Percentiles rank a stretch among this genome's conserved stretches.
Conservation (phyloP, 2,113 vertebrate genomes). For the Cheilinus undulatus region DNA sequence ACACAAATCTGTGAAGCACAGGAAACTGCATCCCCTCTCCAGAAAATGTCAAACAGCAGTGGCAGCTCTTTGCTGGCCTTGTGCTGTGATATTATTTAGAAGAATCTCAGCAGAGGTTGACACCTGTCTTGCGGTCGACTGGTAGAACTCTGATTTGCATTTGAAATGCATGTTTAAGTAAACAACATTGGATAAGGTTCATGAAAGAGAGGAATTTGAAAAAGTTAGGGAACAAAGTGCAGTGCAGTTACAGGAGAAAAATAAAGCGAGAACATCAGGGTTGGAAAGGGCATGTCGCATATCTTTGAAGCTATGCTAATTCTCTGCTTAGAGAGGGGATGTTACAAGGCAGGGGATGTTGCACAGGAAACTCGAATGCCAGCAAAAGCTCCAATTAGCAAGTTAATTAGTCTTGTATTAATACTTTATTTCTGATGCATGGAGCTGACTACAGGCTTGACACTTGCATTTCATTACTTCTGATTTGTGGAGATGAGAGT, state of each 20-base stretch:
- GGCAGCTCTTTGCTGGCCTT: constrained; percentile 64
- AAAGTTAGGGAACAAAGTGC: constrained; percentile 43
- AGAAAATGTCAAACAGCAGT: constrained; percentile 71
- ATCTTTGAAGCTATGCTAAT: constrained; percentile 12
- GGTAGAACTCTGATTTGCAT: constrained; percentile 67
- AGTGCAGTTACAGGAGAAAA: constrained; percentile 3
- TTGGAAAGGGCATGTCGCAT: neutral
- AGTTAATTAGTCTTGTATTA: constrained; percentile 73
- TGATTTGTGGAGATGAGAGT: constrained; percentile 60
- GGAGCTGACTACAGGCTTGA: constrained; percentile 59
- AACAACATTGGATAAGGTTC: constrained; percentile 61
- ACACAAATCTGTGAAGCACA: constrained; percentile 70
- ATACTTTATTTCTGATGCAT: constrained; percentile 77
- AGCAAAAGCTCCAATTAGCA: constrained; percentile 61
- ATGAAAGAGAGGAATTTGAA: constrained; percentile 28
- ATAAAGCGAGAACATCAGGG: constrained; percentile 13
- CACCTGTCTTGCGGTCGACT: constrained; percentile 65
- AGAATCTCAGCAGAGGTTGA: constrained; percentile 67
- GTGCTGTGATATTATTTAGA: constrained; percentile 61
- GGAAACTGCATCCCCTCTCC: constrained; percentile 53
- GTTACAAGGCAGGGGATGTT: constrained; percentile 11
- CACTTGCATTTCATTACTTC: constrained; percentile 68
- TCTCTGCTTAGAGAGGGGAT: constrained; percentile 2
- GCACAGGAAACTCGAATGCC: constrained; percentile 45
- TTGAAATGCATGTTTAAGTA: constrained; percentile 57